Base-by-base conservation (phyloP, 1,140 invertebrate species). In the Reticulitermes speratus region DNA sequence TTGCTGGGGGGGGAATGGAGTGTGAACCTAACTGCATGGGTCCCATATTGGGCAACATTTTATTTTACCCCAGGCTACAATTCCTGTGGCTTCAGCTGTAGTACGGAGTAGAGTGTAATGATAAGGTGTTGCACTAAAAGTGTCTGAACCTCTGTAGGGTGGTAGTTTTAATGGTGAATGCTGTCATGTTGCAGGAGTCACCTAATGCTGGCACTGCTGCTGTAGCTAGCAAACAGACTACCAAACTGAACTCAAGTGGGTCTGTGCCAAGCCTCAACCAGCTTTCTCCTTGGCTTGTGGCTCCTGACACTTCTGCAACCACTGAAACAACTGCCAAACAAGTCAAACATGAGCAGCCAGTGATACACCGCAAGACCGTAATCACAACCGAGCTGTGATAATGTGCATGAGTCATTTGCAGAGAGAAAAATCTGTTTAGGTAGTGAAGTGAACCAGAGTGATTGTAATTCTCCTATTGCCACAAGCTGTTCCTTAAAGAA, bases 291-390 rank as follows among this genome's bases (percentile, higher is more conserved):
- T 97, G 96, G 96, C 91, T 96, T 86, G 96, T 97, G 16, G 94
- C 95, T 30, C 95, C 95, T 84, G 94, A 95, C 88, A 92, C 93
- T 69, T 89, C 91, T 14, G 90, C 91, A 44, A 87, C 90, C 30
- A 89, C 91, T 19, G 90, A 91, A 44, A 87, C 90, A 30, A 92
- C 94, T 23, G 93, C 94, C 86, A 93, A 94, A 86, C 93, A 94
- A 86, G 92, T 93, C 11, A 93, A 94, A 86, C 93, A 93, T 85
- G 87, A 88, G 52, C 38, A 86, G 89, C 94, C 94, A 85, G 92
- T 95, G 87, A 95, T 96, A 86, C 95, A 95, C 86, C 93, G 95
- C 88, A 96, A 96, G 92, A 96, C 96, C 87, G 96, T 97, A 88
- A 96, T 97, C 87, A 97, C 96, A 87, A 97, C 96, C 8, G 87